These are phyloP conservation scores for Andrena chrysosceles DNA, from an alignment of 2,888 invertebrate species.

Conservation along the genomic window DNA sequence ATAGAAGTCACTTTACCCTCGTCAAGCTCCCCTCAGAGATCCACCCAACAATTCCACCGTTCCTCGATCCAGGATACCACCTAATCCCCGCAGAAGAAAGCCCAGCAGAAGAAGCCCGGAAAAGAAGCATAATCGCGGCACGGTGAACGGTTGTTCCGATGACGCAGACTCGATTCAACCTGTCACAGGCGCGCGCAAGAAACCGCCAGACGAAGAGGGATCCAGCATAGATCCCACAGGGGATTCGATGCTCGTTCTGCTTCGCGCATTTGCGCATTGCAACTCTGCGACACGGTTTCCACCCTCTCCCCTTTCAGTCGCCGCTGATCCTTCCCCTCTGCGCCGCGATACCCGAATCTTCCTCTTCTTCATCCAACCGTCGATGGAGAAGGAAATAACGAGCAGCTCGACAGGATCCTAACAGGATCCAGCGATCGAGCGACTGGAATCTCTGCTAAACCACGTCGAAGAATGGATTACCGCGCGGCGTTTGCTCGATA, in stretches of 20 bases:
- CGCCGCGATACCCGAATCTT: conserved; percentile 1
- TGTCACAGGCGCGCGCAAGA: conserved; percentile 63
- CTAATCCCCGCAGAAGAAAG: neutral
- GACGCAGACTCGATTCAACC: conserved; percentile 65
- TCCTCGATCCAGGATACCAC: neutral
- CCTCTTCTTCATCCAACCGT: neutral
- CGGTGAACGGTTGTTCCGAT: conserved; percentile 9
- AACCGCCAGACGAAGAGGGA: conserved; percentile 52
- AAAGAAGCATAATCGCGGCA: conserved; percentile 52
- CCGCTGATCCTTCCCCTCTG: conserved; percentile 36
- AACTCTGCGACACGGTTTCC: conserved; percentile 41
- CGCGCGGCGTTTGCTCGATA: too few species aligned
- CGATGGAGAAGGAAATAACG: neutral
- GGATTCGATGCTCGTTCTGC: conserved; percentile 35
- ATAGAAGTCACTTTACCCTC: conserved; percentile 7
- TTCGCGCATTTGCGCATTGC: conserved; percentile 18
- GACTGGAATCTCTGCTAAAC: too few species aligned
- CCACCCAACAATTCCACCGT: neutral
- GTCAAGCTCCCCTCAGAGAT: conserved; percentile 3
- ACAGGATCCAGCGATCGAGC: too few species aligned
- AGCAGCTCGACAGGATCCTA: neutral
- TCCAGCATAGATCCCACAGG: conserved; percentile 45
- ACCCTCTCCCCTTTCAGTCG: conserved; percentile 29
- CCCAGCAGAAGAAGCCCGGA: neutral
- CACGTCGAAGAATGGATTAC: too few species aligned